Conservation (phyloP, 2,113 vertebrate genomes). For the Amphiprion percula region DNA sequence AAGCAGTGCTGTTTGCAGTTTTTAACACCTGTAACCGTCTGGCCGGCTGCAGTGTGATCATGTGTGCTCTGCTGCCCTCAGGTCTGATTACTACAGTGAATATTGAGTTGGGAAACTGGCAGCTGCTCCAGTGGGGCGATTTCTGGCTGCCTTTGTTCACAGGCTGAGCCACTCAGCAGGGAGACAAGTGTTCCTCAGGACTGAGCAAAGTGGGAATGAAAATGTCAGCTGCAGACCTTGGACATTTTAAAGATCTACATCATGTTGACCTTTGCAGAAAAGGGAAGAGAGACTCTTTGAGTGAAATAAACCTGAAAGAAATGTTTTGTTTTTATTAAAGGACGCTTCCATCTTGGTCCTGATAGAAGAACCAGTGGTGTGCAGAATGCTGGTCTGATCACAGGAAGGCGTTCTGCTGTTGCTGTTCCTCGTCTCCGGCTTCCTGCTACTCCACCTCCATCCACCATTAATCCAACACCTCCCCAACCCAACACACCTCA, state of each 20-base stretch:
- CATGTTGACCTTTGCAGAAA: constrained; percentile 85
- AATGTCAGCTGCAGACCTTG: constrained; percentile 67
- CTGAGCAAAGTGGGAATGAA: constrained; percentile 67
- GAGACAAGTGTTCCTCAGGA: constrained; percentile 62
- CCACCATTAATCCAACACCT: constrained; percentile 36
- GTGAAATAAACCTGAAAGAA: too few species aligned
- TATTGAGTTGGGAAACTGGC: constrained; percentile 78
- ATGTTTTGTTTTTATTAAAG: constrained; percentile 39
- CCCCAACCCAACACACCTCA: background rate
- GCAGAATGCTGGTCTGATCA: constrained; percentile 15
- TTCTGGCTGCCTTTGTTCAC: constrained; percentile 70
- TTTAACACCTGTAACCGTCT: background rate
- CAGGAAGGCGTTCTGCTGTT: constrained; percentile 50
- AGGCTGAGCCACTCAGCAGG: constrained; percentile 70
- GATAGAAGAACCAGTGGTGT: constrained; percentile 14
- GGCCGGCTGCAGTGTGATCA: background rate
- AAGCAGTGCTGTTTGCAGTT: background rate
- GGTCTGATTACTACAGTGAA: constrained; percentile 69
- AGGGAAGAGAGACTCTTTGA: constrained; percentile 41
- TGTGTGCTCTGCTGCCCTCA: constrained; percentile 21
- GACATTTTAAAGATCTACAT: constrained; percentile 71
- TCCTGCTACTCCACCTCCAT: constrained; percentile 17
- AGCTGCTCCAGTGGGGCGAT: constrained; percentile 73
- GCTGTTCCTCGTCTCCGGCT: constrained; percentile 46
- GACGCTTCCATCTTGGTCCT: constrained; percentile 12